phyloP scores from a whole-genome alignment of 2,888 invertebrate species.

The Biston betularia region DNA sequence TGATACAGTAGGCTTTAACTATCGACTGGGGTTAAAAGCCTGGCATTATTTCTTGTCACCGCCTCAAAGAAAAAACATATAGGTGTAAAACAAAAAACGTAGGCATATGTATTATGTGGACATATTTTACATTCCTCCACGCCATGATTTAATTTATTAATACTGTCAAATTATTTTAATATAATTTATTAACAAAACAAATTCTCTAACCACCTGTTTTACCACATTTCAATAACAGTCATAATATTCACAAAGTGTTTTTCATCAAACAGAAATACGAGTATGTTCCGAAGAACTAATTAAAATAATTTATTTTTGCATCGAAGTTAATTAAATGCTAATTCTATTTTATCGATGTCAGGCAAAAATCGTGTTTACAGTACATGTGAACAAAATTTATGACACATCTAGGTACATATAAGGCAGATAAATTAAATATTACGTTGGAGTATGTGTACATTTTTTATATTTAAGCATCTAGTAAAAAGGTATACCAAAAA shows the following conservation, averaged over 20 bases:
- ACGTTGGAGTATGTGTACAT: not conserved
- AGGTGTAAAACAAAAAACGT: not conserved
- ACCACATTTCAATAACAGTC: conserved; percentile 22
- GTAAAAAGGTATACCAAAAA: too few species aligned
- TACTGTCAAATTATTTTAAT: not conserved
- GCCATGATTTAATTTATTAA: not conserved
- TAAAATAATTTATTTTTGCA: conserved; percentile 36
- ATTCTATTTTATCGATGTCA: conserved; percentile 42
- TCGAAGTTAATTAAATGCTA: conserved; percentile 39
- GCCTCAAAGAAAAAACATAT: too few species aligned
- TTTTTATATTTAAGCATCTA: too few species aligned
- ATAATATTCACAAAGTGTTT: conserved; percentile 21
- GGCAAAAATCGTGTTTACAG: conserved; percentile 22
- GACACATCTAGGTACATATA: not conserved
- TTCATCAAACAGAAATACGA: conserved; percentile 1
- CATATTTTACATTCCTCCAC: not conserved
- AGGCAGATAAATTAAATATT: not conserved
- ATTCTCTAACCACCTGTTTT: conserved; percentile 28
- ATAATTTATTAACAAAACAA: conserved; percentile 16
- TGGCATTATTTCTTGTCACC: too few species aligned
- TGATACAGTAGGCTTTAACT: too few species aligned
- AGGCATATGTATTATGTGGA: not conserved
- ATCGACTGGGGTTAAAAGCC: too few species aligned
- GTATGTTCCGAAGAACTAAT: conserved; percentile 17
- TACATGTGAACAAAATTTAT: conserved; percentile 9